Evolutionary conservation across 2,113 vertebrate species (phyloP).

Genomic region (Oryzias curvinotus): DNA sequence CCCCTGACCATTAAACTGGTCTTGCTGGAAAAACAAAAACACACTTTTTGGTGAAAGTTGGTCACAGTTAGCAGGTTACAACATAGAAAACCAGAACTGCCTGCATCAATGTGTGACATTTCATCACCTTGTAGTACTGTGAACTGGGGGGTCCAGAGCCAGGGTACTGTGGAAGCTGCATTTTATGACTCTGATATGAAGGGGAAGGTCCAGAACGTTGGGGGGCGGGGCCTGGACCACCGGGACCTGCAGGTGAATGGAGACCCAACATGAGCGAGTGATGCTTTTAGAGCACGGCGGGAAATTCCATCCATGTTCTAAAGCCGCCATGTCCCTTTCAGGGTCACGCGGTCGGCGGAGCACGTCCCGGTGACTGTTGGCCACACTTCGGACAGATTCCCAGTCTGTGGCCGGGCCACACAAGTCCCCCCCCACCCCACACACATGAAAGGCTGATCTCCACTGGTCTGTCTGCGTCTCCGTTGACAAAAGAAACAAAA

Average conservation of each 20-base stretch:
- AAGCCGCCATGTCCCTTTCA: too few relatives aligned
- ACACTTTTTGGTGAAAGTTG: background rate
- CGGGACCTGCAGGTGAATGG: constrained; percentile 39
- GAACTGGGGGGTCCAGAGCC: constrained; percentile 67
- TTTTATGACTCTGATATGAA: constrained; percentile 85
- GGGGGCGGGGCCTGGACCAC: constrained; percentile 68
- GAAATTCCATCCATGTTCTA: too few relatives aligned
- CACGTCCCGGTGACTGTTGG: too few relatives aligned
- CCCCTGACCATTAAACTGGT: constrained; percentile 86
- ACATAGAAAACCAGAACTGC: too few relatives aligned
- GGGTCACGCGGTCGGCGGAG: too few relatives aligned
- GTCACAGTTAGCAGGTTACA: background rate
- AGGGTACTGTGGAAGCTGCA: constrained; percentile 83
- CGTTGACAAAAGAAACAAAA: too few relatives aligned
- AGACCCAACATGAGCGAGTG: background rate
- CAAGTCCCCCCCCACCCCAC: too few relatives aligned
- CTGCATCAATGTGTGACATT: too few relatives aligned
- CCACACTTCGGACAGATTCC: too few relatives aligned
- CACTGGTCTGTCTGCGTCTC: too few relatives aligned
- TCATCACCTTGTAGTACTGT: constrained; percentile 87
- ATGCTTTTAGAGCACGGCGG: background rate
- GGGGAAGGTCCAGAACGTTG: constrained; percentile 84
- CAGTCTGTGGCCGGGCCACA: too few relatives aligned
- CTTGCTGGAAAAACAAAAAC: constrained; percentile 71
- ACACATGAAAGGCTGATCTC: too few relatives aligned